phyloP scores from a whole-genome alignment of 2,113 vertebrate species.

The Arvicanthis niloticus region DNA sequence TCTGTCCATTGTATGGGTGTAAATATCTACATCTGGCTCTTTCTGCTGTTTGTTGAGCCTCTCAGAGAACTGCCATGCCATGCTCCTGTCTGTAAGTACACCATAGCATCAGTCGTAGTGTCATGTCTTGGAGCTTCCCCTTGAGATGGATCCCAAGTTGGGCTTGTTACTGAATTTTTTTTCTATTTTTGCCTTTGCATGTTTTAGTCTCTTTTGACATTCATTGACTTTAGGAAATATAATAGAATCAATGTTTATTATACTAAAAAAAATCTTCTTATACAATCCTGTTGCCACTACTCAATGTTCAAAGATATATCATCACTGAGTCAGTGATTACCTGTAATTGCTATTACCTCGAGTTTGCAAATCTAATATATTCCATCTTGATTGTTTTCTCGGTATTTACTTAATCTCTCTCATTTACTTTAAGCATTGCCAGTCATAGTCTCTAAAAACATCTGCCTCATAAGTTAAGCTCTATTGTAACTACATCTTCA shows the following conservation, averaged over 20 bases:
- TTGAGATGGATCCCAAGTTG: too few relatives aligned
- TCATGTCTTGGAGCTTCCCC: too few relatives aligned
- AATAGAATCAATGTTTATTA: not conserved
- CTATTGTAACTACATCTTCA: not conserved
- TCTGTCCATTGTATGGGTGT: too few relatives aligned
- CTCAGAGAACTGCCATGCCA: too few relatives aligned
- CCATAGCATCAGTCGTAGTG: too few relatives aligned
- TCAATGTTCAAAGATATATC: not conserved
- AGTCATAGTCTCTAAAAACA: not conserved
- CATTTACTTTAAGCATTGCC: not conserved
- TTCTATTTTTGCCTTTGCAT: not conserved
- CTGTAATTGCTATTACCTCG: not conserved
- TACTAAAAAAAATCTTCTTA: not conserved
- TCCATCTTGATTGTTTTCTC: not conserved
- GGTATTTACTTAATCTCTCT: not conserved
- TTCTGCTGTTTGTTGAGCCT: too few relatives aligned
- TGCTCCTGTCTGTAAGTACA: too few relatives aligned
- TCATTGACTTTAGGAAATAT: not conserved
- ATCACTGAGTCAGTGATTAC: not conserved
- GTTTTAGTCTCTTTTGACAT: not conserved
- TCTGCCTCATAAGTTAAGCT: not conserved
- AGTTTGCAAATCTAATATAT: not conserved
- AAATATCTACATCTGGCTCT: too few relatives aligned
- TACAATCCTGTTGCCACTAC: too few relatives aligned
- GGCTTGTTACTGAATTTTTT: too few relatives aligned